Conservation (phyloP, 2,113 vertebrate genomes). For the Phalacrocorax pelagicus region DNA sequence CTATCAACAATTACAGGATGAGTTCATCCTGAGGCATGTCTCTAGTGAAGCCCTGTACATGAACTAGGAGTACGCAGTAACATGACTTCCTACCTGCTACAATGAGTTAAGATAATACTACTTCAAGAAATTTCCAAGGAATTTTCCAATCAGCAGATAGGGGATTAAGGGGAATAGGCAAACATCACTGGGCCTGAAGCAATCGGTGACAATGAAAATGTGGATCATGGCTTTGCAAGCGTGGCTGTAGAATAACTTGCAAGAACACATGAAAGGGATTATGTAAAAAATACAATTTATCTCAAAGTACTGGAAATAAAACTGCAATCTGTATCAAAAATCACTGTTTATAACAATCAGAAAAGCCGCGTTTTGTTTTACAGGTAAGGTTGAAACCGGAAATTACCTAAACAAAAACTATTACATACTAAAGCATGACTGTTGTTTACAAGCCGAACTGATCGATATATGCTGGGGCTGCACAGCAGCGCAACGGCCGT, state of each 20-base stretch:
- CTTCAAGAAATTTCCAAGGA: not conserved
- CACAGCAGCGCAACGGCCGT: rapidly evolving
- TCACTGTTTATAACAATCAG: not conserved
- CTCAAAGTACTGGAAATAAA: not conserved
- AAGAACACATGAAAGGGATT: not conserved
- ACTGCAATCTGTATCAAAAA: not conserved
- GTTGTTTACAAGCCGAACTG: not conserved
- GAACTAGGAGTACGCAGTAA: not conserved
- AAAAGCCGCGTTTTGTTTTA: not conserved
- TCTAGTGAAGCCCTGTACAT: not conserved
- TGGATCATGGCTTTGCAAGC: not conserved
- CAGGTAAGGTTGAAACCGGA: not conserved
- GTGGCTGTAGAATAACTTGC: not conserved
- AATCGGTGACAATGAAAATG: not conserved
- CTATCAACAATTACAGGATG: not conserved
- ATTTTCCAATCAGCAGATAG: not conserved
- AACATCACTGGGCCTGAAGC: not conserved
- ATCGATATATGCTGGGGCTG: not conserved
- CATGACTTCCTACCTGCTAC: not conserved
- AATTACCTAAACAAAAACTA: not conserved
- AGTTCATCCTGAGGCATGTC: not conserved
- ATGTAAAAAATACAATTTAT: not conserved
- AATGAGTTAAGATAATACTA: not conserved
- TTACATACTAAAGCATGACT: not conserved
- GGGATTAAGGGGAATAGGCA: not conserved